Percentiles rank a stretch among this genome's conserved stretches.
These are phyloP conservation scores for Myripristis jacobus DNA, from an alignment of 2,797 vertebrate species.

Conservation along the genomic window DNA sequence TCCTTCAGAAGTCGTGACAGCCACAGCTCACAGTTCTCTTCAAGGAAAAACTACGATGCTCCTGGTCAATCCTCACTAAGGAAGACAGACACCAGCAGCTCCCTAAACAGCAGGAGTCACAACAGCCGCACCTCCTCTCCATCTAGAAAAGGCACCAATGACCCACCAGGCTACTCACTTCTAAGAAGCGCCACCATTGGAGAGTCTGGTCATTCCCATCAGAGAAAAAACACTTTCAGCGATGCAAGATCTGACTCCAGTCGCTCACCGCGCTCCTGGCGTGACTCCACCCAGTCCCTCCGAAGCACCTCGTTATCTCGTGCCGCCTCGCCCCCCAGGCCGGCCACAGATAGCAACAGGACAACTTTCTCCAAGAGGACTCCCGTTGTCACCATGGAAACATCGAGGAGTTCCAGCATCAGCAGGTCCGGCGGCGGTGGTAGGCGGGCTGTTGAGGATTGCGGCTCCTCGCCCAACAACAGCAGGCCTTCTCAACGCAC, in stretches of 20 bases:
- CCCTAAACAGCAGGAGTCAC: constrained; percentile 45
- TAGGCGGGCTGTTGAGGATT: constrained; percentile 45
- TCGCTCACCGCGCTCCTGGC: constrained; percentile 70
- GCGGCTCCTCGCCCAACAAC: constrained; percentile 46
- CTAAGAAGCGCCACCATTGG: constrained; percentile 67
- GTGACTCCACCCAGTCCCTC: constrained; percentile 71
- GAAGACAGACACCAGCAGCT: constrained; percentile 62
- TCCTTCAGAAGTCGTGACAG: constrained; percentile 44
- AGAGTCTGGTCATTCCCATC: constrained; percentile 56
- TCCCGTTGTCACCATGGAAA: constrained; percentile 53
- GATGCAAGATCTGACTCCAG: constrained; percentile 61
- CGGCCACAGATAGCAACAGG: constrained; percentile 51
- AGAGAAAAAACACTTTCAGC: constrained; percentile 57
- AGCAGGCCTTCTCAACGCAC: constrained; percentile 34
- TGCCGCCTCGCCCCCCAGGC: constrained; percentile 70
- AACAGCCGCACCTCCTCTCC: constrained; percentile 65
- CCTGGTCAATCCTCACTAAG: constrained; percentile 45
- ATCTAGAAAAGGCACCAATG: constrained; percentile 46
- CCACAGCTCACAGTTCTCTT: constrained; percentile 52
- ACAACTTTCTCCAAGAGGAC: constrained; percentile 39
- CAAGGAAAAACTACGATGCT: constrained; percentile 56
- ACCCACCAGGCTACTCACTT: constrained; percentile 68
- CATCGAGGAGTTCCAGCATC: constrained; percentile 47
- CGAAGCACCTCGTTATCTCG: constrained; percentile 73
- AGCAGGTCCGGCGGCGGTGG: constrained; percentile 54